Evolutionary conservation across 2,113 vertebrate species (phyloP).

Genomic region (Hemibagrus wyckioides): DNA sequence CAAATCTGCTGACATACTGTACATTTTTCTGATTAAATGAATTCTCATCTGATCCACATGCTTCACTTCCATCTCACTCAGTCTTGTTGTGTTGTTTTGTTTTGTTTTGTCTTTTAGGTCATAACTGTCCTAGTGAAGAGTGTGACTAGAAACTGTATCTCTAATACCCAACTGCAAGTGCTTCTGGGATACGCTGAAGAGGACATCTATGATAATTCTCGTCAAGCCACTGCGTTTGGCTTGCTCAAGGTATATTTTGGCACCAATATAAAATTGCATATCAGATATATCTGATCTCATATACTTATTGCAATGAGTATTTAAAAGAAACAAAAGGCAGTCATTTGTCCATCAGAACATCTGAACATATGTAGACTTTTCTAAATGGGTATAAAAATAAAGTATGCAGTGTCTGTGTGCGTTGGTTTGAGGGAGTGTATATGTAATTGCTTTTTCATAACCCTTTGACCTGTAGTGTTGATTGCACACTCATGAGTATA

Average conservation of each 20-base stretch:
- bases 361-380: not conserved
- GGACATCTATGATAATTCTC: constrained; percentile 92
- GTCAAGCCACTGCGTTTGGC: constrained; percentile 93
- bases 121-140: constrained; percentile 90
- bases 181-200: constrained; percentile 95
- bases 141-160: constrained; percentile 75
- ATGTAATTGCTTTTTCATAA: not conserved
- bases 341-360: not conserved
- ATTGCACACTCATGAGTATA: not conserved
- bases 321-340: not conserved
- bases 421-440: not conserved
- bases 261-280: not conserved
- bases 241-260: constrained; percentile 84
- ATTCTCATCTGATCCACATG: not conserved
- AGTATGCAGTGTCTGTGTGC: not conserved
- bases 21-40: not conserved
- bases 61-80: not conserved
- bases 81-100: not conserved
- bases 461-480: not conserved
- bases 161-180: constrained; percentile 90
- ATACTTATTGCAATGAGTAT: not conserved
- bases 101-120: constrained; percentile 71
- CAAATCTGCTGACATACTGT: not conserved
- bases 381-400: not conserved
- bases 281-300: not conserved